Evolutionary conservation across 2,113 vertebrate genomes (phyloP).

Genomic region (Chiloscyllium plagiosum): DNA sequence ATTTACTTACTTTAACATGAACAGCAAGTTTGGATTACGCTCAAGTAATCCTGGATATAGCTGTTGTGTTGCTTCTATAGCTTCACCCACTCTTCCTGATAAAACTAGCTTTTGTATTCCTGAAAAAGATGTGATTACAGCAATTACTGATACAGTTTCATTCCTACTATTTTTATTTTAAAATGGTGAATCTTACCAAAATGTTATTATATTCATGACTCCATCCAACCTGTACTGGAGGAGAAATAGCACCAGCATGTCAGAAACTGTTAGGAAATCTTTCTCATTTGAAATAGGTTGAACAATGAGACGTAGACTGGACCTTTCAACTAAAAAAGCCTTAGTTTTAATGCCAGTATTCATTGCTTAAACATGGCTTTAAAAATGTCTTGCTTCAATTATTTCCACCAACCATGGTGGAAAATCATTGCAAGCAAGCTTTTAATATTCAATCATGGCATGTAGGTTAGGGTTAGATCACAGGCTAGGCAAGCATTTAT

Average conservation of each 20-base stretch:
- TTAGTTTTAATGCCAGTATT: neutral
- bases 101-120: constrained; percentile 98
- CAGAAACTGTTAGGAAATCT: neutral
- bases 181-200: neutral
- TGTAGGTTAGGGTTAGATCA: too few species aligned
- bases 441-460: too few species aligned
- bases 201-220: neutral
- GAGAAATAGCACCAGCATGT: neutral
- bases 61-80: constrained; percentile 89
- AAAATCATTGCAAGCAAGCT: neutral
- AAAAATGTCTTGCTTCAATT: neutral
- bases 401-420: neutral
- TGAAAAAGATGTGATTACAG: constrained; percentile 47
- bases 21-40: constrained; percentile 92
- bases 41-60: constrained; percentile 91
- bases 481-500: too few species aligned
- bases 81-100: constrained; percentile 90
- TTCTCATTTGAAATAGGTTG: neutral
- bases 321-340: neutral
- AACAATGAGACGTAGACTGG: neutral
- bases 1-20: constrained; percentile 93
- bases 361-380: neutral
- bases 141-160: neutral
- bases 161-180: neutral
- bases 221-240: neutral